phyloP scores from a whole-genome alignment of 2,888 invertebrate genomes.

The Drosophila limbata region DNA sequence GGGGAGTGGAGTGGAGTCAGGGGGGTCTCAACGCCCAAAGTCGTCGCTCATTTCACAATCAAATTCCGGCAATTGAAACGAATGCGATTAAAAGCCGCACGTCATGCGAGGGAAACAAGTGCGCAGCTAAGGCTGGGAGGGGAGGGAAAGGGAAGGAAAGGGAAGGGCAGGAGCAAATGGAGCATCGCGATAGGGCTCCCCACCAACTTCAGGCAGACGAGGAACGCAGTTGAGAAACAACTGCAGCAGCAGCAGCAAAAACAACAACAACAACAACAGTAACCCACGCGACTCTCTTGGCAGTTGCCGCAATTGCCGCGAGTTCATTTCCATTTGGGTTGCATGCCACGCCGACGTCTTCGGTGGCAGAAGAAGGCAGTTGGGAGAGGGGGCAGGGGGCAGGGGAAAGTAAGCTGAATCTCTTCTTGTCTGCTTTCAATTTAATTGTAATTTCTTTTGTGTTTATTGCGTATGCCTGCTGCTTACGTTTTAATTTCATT shows the following conservation, averaged over 20 bases:
- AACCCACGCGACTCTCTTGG: conserved; percentile 63
- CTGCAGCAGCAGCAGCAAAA: conserved; percentile 40
- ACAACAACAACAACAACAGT: conserved; percentile 40
- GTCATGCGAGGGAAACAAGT: conserved; percentile 60
- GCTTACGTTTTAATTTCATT: conserved; percentile 81
- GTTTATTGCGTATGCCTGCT: conserved; percentile 77
- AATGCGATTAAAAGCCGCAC: conserved; percentile 81
- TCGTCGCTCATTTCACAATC: conserved; percentile 75
- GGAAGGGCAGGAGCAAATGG: conserved; percentile 55
- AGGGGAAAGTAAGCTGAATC: conserved; percentile 38
- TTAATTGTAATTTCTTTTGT: conserved; percentile 81
- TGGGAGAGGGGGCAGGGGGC: not conserved
- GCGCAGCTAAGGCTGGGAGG: conserved; percentile 18
- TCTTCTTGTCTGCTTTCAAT: conserved; percentile 71
- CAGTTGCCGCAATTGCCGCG: conserved; percentile 18
- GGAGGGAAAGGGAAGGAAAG: not conserved
- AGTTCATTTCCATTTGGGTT: conserved; percentile 79
- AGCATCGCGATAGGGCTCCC: conserved; percentile 70
- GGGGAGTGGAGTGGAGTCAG: not conserved
- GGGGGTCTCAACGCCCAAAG: conserved; percentile 57
- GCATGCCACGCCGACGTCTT: conserved; percentile 63
- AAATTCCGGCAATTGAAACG: conserved; percentile 80
- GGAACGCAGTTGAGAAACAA: conserved; percentile 26
- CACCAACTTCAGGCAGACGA: conserved; percentile 28
- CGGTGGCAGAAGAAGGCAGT: not conserved